Conservation (phyloP, 2,797 vertebrate species). For the Basileuterus tristriatus region DNA sequence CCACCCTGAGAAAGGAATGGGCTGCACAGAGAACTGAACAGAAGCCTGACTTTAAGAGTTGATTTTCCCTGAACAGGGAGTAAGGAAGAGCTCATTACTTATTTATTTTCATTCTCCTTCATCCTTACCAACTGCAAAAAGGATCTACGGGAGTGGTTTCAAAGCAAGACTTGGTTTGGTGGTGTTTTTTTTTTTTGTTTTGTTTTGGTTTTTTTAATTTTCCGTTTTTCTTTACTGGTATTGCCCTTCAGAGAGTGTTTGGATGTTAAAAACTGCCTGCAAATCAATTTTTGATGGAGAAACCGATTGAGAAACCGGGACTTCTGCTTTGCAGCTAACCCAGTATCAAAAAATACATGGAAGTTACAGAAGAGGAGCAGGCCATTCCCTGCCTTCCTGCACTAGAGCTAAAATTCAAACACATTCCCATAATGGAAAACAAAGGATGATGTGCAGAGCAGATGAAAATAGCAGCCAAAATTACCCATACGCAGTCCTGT, state of each 20-base stretch:
- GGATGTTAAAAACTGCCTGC: neutral
- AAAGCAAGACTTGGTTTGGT: neutral
- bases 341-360: accelerated
- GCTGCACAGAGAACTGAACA: neutral
- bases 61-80: neutral
- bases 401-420: neutral
- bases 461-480: neutral
- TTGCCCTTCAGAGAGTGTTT: neutral
- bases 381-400: neutral
- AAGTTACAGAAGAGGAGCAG: neutral
- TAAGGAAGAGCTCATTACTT: neutral
- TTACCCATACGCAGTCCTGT: neutral
- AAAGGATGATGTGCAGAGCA: accelerated
- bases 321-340: neutral
- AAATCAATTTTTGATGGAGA: neutral
- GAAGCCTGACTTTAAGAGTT: neutral
- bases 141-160: neutral
- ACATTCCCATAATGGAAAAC: neutral
- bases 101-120: neutral
- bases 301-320: neutral
- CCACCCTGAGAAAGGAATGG: neutral
- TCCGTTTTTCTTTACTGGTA: neutral
- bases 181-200: neutral
- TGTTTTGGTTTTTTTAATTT: neutral
- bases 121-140: neutral